Percentiles rank a stretch among this genome's conserved stretches.
These are phyloP conservation scores for Lasioglossum zephyrum DNA, from an alignment of 2,888 invertebrate species.

Conservation along the genomic window DNA sequence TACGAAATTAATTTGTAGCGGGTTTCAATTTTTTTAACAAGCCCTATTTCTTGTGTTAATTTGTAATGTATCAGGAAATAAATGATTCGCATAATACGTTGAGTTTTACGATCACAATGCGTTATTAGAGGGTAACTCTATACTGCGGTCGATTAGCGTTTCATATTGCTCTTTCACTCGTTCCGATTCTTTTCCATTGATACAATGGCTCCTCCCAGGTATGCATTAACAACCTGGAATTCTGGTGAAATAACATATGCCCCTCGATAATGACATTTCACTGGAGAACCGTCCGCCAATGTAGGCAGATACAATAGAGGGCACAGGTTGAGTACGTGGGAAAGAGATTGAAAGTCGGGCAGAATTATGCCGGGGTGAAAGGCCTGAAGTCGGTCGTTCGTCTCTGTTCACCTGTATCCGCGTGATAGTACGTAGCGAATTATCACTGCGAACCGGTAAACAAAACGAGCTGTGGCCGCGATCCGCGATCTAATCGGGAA, in stretches of 20 bases:
- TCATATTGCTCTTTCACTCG: conserved; percentile 12
- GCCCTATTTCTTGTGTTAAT: neutral
- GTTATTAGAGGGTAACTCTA: neutral
- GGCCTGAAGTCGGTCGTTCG: conserved; percentile 72
- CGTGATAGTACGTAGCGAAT: conserved; percentile 62
- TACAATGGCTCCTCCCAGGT: neutral
- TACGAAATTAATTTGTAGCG: neutral
- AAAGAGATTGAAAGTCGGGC: conserved; percentile 78
- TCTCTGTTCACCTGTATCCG: conserved; percentile 72
- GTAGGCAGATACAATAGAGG: conserved; percentile 59
- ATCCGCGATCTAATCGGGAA: neutral
- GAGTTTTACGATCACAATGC: neutral
- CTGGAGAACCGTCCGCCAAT: conserved; percentile 30
- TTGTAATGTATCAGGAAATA: neutral
- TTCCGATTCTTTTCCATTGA: conserved; percentile 4
- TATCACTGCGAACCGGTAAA: conserved; percentile 53
- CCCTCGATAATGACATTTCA: conserved; percentile 50
- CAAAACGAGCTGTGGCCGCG: neutral
- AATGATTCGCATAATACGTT: neutral
- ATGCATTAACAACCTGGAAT: neutral
- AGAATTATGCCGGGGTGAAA: conserved; percentile 76
- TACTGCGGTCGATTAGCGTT: neutral
- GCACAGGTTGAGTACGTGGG: conserved; percentile 72
- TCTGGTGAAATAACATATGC: neutral
- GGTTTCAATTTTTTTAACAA: neutral